Percentiles rank a stretch among this genome's conserved stretches.
These are phyloP conservation scores for Temnothorax longispinosus DNA, from an alignment of 1,140 invertebrate species.

Conservation along the genomic window DNA sequence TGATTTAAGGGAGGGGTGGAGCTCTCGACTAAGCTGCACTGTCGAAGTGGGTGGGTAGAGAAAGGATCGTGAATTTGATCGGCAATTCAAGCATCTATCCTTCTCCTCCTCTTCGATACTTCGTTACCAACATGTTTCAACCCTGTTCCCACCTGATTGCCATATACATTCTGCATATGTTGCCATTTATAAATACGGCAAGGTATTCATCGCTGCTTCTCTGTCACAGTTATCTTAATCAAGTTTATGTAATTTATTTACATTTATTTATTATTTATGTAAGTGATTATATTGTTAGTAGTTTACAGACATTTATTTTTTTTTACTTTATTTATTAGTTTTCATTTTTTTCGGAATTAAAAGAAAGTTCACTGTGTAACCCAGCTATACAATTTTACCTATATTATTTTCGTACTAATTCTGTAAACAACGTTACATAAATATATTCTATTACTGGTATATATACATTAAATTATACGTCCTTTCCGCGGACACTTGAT, in stretches of 20 bases:
- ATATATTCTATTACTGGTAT: constrained; percentile 11
- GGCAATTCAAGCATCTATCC: constrained; percentile 76
- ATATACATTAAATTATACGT: constrained; percentile 21
- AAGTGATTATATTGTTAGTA: not conserved
- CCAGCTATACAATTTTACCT: not conserved
- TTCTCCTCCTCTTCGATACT: constrained; percentile 30
- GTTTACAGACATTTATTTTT: not conserved
- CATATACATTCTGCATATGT: not conserved
- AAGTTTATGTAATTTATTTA: not conserved
- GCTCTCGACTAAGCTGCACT: constrained; percentile 76
- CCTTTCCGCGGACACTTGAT: not conserved
- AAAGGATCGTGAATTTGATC: constrained; percentile 84
- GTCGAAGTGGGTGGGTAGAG: constrained; percentile 81
- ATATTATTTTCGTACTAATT: not conserved
- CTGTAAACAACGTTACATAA: not conserved
- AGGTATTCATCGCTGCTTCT: not conserved
- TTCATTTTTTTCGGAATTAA: not conserved
- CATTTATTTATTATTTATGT: not conserved
- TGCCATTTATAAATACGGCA: not conserved
- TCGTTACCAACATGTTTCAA: constrained; percentile 55
- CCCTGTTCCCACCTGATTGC: constrained; percentile 36
- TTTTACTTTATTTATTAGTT: not conserved
- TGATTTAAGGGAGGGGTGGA: constrained; percentile 86
- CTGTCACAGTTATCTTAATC: constrained; percentile 4
- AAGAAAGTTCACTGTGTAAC: not conserved